Base-by-base conservation (phyloP, 2,797 vertebrate genomes). In the Nasua narica region DNA sequence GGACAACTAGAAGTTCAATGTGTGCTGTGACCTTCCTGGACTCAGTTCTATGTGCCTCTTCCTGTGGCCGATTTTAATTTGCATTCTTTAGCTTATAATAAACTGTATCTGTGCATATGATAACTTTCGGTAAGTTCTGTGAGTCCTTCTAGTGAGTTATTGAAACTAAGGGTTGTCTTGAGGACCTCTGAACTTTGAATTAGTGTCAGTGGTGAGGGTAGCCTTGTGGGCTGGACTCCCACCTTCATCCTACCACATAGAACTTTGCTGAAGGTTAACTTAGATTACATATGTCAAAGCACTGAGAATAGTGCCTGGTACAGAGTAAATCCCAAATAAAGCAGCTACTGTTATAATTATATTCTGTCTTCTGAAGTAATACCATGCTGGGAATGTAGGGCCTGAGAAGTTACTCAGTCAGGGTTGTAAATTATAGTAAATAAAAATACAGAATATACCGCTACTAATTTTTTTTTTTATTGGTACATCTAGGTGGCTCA, bases 241-340 rank as follows among this genome's bases (percentile, higher is more conserved):
- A 54, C 67, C 23, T 40, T 78, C 35, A 23, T 7, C 16, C 19
- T 52, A 9, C 54, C 14, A 54, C 25, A 25, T 0, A 50, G 4
- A 23, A 2, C 7, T 82, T 70, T 81, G 48, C 78, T 70, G 48
- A 90, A 52, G 19, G 40, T 88, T 56, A 40, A 65, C 0, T 13
- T 81, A 65, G 48, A 74, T 54, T 77, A 78, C 56, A 58, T 62
- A 56, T 37, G 7, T 58, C 67, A 77, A 65, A 81, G 18, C 37
- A 62, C 60, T 16, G 56, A 69, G 40, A 58, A 56, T 18, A 65
- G 52, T 35, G 56, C 29, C 6, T n/a, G 19, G 12, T 74, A 83
- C 9, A 76, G 81, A 96, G 11, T n/a, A 87, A 32, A 81, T 11
- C 10, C n/a, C 69, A 74, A 90, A n/a, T 74, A 82, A 89, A 50